Conservation (phyloP, 2,113 vertebrate genomes). For the Phrynocephalus versicolor region DNA sequence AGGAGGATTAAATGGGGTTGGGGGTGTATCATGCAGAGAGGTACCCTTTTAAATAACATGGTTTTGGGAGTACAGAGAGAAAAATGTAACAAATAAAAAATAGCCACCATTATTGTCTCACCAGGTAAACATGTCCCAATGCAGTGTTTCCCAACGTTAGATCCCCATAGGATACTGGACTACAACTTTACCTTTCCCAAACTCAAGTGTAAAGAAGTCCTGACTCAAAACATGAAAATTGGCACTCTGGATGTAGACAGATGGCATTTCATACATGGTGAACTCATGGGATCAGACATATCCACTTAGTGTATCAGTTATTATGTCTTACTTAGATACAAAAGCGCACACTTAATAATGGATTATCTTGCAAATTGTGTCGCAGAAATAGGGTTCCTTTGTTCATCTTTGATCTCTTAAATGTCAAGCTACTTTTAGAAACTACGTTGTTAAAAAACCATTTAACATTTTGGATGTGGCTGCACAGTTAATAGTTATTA, state of each 20-base stretch:
- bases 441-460: slow-evolving; percentile 50
- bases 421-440: slow-evolving; percentile 63
- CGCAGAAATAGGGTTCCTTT: slow-evolving; percentile 44
- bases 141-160: too few relatives aligned
- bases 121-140: too few relatives aligned
- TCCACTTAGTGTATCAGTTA: slow-evolving; percentile 33
- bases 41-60: too few relatives aligned
- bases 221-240: slow-evolving; percentile 11
- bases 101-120: too few relatives aligned
- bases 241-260: background rate
- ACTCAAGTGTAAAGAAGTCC: background rate
- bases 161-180: too few relatives aligned
- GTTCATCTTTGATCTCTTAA: slow-evolving; percentile 61
- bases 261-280: background rate
- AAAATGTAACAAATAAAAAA: too few relatives aligned
- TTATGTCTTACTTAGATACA: background rate
- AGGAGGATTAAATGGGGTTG: too few relatives aligned
- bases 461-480: slow-evolving; percentile 59
- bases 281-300: slow-evolving; percentile 55
- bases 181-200: too few relatives aligned
- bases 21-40: too few relatives aligned
- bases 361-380: slow-evolving; percentile 46
- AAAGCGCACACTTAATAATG: slow-evolving; percentile 50
- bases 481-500: slow-evolving; percentile 62
- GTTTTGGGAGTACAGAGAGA: too few relatives aligned